These are phyloP conservation scores for Trachelus troglodyta DNA, from an alignment of 2,888 invertebrate genomes.

Conservation along the genomic window DNA sequence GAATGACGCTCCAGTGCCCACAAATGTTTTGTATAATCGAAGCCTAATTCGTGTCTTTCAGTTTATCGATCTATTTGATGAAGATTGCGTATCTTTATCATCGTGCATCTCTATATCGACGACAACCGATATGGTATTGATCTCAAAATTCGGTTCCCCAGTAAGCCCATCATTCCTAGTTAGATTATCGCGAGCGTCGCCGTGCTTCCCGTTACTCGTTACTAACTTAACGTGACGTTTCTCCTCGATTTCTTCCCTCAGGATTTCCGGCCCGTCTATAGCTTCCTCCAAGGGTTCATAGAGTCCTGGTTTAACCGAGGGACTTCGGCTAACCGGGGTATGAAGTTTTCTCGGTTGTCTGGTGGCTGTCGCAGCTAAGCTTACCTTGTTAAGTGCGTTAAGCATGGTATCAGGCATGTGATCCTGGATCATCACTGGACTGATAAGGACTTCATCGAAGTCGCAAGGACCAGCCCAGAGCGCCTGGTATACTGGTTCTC, in stretches of 20 bases:
- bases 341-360: constrained; percentile 27
- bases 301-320: constrained; percentile 51
- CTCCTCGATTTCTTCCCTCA: constrained; percentile 24
- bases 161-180: background rate
- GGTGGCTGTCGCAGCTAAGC: constrained; percentile 36
- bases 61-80: background rate
- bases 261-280: constrained; percentile 38
- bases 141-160: constrained; percentile 14
- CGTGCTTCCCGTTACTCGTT: constrained; percentile 14
- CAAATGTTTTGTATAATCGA: background rate
- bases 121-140: constrained; percentile 41
- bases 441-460: constrained; percentile 89
- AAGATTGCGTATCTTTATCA: constrained; percentile 27
- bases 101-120: constrained; percentile 56
- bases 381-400: constrained; percentile 87
- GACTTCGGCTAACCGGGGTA: constrained; percentile 45
- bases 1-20: background rate
- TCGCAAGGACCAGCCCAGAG: constrained; percentile 87
- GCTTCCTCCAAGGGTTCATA: constrained; percentile 58
- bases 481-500: constrained; percentile 87
- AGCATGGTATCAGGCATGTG: constrained; percentile 91
- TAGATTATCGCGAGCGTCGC: constrained; percentile 27
- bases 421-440: constrained; percentile 90
- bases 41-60: background rate
- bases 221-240: background rate